Evolutionary conservation across 2,888 invertebrate genomes (phyloP), one percentile per base, ranked within the genome.

Genomic region (Cerceris ruficornis): DNA sequence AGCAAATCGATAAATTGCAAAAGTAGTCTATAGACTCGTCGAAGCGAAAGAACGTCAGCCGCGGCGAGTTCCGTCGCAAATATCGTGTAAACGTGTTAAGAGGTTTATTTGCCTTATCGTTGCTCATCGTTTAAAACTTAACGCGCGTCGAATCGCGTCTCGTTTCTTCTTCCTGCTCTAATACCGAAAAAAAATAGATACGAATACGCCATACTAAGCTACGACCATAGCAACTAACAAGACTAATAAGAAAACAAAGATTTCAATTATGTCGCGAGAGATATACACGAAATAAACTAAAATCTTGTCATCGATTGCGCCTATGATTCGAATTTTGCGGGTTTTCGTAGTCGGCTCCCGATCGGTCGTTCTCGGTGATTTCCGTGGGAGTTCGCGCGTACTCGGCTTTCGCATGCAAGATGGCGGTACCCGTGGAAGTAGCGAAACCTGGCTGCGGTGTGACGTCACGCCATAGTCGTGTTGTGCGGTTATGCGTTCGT

Each of bases 401-500:
- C 11, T 80, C 85, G 86, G 67, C 28, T 74, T 75, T 78, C 76
- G 79, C 78, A 70, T 72, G 69, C 75, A 86, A 87, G 70, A 85
- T 87, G 88, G 86, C 83, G 87, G 82, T 76, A 72, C 71, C 79
- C 81, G 83, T 84, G 81, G 81, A 79, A 68, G 77, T 68, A 86
- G 79, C 76, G 69, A 77, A 80, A 85, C 58, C 81, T 75, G 75
- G 62, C 69, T 69, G 80, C 80, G 73, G 77, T 79, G 86, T 88
- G 88, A 88, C 88, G 88, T 88, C 88, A 88, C 83, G 83, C 52
- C 78, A 75, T 79, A 77, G 86, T 80, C 78, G 86, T 77, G 81
- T 81, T 75, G 84, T 86, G 82, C 86, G 87, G 87, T 87, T 87
- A 88, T 88, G 88, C 88, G 83, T 82, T 86, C 84, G 84, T 87